Percentiles rank a stretch among this genome's conserved stretches.
Conservation (phyloP, 1,140 invertebrate species). For the Pygmarrhopalites habei region DNA sequence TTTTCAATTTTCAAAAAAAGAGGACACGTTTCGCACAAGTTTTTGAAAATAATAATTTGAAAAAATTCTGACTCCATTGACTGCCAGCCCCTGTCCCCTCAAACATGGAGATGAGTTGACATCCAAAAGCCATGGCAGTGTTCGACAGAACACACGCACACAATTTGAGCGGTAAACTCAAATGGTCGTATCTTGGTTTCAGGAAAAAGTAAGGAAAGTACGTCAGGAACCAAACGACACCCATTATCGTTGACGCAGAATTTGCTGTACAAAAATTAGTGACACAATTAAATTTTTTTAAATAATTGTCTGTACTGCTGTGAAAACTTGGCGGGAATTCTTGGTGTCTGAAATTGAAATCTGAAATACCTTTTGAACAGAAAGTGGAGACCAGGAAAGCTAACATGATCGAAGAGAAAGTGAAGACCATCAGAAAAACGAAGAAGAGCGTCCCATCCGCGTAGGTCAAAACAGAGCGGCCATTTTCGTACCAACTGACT, state of each 20-base stretch:
- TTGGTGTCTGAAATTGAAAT: too few species aligned
- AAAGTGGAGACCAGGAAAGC: slow-evolving; percentile 61
- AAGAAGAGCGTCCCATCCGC: slow-evolving; percentile 53
- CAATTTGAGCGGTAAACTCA: slow-evolving; percentile 48
- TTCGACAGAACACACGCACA: slow-evolving; percentile 58
- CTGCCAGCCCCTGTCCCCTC: slow-evolving; percentile 59
- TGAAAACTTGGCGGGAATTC: neutral
- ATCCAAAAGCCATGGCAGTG: slow-evolving; percentile 66
- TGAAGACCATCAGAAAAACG: slow-evolving; percentile 54
- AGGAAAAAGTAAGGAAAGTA: slow-evolving; percentile 65
- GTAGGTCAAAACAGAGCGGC: slow-evolving; percentile 48
- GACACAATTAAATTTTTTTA: too few species aligned
- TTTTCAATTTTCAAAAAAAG: too few species aligned
- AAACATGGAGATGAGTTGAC: slow-evolving; percentile 53
- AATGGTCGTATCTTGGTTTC: slow-evolving; percentile 50
- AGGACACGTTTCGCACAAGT: too few species aligned
- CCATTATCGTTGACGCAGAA: slow-evolving; percentile 59
- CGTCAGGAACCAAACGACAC: slow-evolving; percentile 64
- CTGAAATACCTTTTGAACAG: slow-evolving; percentile 64
- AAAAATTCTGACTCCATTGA: slow-evolving; percentile 71
- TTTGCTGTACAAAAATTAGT: slow-evolving; percentile 52
- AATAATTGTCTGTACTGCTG: too few species aligned
- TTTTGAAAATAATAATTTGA: too few species aligned
- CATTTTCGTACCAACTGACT: slow-evolving; percentile 33
- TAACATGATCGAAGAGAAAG: slow-evolving; percentile 54